Percentiles rank a stretch among this genome's conserved stretches.
phyloP scores from a whole-genome alignment of 2,888 invertebrate genomes.

The Halictus ligatus region DNA sequence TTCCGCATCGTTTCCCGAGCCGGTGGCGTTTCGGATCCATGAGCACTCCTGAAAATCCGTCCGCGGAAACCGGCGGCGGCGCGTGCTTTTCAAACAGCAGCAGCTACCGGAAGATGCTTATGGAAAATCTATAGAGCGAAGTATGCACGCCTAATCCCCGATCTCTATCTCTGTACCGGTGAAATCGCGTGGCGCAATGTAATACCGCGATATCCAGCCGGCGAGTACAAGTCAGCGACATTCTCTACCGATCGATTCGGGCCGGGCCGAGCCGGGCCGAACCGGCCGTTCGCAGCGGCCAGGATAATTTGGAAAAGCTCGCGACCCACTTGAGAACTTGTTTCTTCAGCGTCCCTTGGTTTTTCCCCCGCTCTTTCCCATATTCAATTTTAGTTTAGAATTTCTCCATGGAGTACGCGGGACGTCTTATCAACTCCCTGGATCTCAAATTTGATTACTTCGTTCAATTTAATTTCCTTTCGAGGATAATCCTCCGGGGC shows the following conservation, averaged over 20 bases:
- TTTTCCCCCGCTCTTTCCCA: background rate
- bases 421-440: background rate
- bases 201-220: background rate
- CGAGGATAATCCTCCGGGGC: no score
- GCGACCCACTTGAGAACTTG: slow-evolving; percentile 1
- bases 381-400: background rate
- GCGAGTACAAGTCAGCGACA: slow-evolving; percentile 11
- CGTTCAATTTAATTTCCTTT: no score
- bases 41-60: slow-evolving; percentile 30
- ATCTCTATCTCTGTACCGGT: background rate
- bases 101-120: slow-evolving; percentile 48
- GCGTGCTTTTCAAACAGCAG: slow-evolving; percentile 46
- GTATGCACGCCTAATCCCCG: slow-evolving; percentile 33
- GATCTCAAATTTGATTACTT: background rate
- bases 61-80: background rate
- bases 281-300: background rate
- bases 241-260: background rate
- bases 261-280: background rate
- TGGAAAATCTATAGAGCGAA: slow-evolving; percentile 45
- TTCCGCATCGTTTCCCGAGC: background rate
- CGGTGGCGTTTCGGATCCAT: background rate
- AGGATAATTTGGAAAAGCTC: background rate
- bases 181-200: slow-evolving; percentile 6
- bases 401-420: background rate
- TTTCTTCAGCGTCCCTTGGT: background rate